Evolutionary conservation across 2,113 vertebrate species (phyloP), one percentile per base, ranked within the genome.

Genomic region (Ammodramus savannarum): DNA sequence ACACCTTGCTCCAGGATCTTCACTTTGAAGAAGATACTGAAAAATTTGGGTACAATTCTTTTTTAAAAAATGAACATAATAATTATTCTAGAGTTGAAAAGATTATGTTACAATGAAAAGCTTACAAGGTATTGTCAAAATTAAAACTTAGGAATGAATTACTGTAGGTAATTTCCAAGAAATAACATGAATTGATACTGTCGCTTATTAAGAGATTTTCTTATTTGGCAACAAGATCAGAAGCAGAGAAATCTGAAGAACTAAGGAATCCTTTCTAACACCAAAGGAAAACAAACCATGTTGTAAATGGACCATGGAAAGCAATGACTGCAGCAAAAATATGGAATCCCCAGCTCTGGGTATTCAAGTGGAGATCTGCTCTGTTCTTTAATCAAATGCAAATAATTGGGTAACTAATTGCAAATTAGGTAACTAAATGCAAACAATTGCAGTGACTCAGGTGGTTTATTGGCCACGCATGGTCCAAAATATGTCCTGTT

Each of bases 41-140:
- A 84, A 80, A 88, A 25, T 4, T 12, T 12, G 2, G 1, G 1
- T 3, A 31, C 21, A 9, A 13, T 27, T 43, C 0, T 34, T 69
- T 46, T 63, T 71, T 2, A 1, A 15, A 18, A 43, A 75, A 31
- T 43, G 4, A 36, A 3, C 4, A 32, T n/a, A 32, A 71, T 61
- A 71, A 46, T 34, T 1, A 51, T 88, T 59, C 17, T 43, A 34
- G 22, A 27, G 7, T 6, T 39, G 38, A 65, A 72, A 88, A 83
- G 1, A 21, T 11, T 41, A 3, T 17, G 13, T 59, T 75, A 44
- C 15, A 71, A 63, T 32, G 9, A 74, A 74, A 66, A 38, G 3
- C 5, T 61, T 61, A 23, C 9, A 59, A 63, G 9, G 3, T 39
- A 67, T 11, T 44, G 7, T 11, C 6, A 83, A 88, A 90, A 78